These are phyloP conservation scores for Drosophila emarginata DNA, from an alignment of 2,888 invertebrate species.

Conservation along the genomic window DNA sequence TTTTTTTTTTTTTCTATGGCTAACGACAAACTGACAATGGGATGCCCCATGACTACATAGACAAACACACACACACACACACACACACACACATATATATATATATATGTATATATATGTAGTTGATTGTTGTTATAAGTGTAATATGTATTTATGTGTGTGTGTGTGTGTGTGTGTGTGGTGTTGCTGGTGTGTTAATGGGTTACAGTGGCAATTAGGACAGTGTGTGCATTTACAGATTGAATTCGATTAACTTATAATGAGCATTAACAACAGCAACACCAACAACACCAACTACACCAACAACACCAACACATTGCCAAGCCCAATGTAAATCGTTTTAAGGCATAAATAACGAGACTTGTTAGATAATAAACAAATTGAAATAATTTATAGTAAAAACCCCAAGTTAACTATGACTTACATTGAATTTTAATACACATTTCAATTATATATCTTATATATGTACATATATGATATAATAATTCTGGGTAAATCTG, in stretches of 20 bases:
- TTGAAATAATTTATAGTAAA: background rate
- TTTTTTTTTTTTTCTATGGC: constrained; percentile 13
- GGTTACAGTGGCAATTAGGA: constrained; percentile 76
- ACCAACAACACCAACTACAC: background rate
- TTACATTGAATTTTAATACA: background rate
- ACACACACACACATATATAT: too few species aligned
- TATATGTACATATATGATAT: background rate
- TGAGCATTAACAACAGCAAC: constrained; percentile 7
- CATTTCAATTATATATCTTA: background rate
- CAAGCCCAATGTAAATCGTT: constrained; percentile 18
- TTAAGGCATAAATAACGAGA: background rate
- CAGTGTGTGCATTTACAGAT: constrained; percentile 43
- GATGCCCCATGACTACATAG: constrained; percentile 40
- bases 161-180: constrained; percentile 21
- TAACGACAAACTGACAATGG: constrained; percentile 49
- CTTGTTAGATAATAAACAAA: background rate
- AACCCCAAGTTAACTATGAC: background rate
- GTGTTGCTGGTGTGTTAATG: constrained; percentile 61
- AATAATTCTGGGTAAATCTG: background rate
- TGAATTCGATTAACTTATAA: constrained; percentile 48
- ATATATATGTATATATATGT: background rate
- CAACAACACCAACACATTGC: background rate
- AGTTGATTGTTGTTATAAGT: constrained; percentile 16
- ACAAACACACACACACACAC: too few species aligned
- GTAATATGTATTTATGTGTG: background rate